A percentile compares a stretch with the other conserved stretches of the same genome.
phyloP scores from a whole-genome alignment of 23 tunicate genomes.

The Phallusia fumigata region DNA sequence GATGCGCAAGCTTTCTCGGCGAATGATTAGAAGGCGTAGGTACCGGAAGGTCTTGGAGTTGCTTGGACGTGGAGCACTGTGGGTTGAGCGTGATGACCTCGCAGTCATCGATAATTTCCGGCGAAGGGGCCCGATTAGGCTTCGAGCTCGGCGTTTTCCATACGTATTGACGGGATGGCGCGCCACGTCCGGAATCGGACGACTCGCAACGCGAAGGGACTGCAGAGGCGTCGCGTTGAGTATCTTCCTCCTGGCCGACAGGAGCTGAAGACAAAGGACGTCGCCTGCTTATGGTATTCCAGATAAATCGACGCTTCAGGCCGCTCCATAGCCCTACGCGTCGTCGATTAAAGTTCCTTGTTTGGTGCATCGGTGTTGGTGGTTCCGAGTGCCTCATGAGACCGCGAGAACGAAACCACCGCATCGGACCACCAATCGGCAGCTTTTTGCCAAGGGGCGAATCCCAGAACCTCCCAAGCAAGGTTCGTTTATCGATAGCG shows the following conservation, averaged over 20 bases:
- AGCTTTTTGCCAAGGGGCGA: constrained; percentile 67
- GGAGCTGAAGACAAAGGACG: constrained; percentile 34
- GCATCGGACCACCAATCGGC: constrained; percentile 73
- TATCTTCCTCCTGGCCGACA: constrained; percentile 27
- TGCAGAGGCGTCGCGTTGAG: background rate
- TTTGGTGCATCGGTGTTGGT: background rate
- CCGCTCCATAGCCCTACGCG: constrained; percentile 31
- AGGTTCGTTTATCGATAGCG: constrained; percentile 34
- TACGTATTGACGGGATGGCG: constrained; percentile 52
- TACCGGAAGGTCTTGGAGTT: background rate
- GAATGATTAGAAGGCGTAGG: background rate
- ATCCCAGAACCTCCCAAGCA: constrained; percentile 63
- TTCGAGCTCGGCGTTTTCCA: constrained; percentile 51
- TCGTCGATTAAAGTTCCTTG: background rate
- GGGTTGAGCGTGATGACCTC: constrained; percentile 31
- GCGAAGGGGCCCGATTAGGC: background rate
- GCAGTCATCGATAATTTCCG: constrained; percentile 13
- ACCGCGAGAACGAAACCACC: constrained; percentile 44
- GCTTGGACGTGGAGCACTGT: background rate
- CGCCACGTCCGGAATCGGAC: constrained; percentile 15
- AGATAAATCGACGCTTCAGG: constrained; percentile 53
- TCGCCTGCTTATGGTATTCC: constrained; percentile 35
- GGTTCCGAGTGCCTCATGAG: background rate
- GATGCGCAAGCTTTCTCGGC: background rate
- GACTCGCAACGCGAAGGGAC: constrained; percentile 12